Evolutionary conservation across 2,797 vertebrate genomes (phyloP), one percentile per base, ranked within the genome.

Genomic region (Oceanodroma leucorhoa): DNA sequence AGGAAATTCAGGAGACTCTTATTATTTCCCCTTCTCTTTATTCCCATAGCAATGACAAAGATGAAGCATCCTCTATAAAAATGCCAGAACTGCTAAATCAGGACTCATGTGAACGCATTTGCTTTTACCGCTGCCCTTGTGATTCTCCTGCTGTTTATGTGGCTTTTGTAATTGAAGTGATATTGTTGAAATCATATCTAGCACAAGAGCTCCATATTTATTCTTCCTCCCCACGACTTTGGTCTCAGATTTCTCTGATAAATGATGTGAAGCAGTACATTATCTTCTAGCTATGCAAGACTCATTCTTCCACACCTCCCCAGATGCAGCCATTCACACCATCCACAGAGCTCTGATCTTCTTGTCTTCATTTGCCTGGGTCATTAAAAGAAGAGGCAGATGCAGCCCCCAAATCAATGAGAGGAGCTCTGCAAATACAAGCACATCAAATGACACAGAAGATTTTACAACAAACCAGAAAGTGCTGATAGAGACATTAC

Each of bases 11-110:
- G 69, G 64, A 93, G 65, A 48, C 43, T 92, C 41, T 92, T 95
- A 61, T 71, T 94, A 90, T 93, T 96, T 91, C 75, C 73, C 45
- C 70, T 92, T 75, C 29, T 90, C 86, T 92, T 95, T 90, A 95
- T 94, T 97, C 86, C 87, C 86, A 67, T 19, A 92, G 86, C 67
- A 89, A 87, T 92, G 93, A 87, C 89, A 94, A 90, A 92, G 86
- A 93, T 84, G 67, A 92, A 94, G 64, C 75, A 84, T 70, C 46
- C 75, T 73, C 75, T 92, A 83, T 91, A 95, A 96, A 96, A 95
- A 83, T n/a, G 86, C 34, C 92, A 84, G 75, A 90, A 92, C 66
- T 69, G 86, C 77, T 92, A 90, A 95, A 94, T 90, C 88, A 94
- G 83, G 43, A 70, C 77, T 94, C 77, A 54, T 88, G 73, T 78